Evolutionary conservation across 2,888 invertebrate genomes (phyloP).

Genomic region (Drosophila austrosaltans): DNA sequence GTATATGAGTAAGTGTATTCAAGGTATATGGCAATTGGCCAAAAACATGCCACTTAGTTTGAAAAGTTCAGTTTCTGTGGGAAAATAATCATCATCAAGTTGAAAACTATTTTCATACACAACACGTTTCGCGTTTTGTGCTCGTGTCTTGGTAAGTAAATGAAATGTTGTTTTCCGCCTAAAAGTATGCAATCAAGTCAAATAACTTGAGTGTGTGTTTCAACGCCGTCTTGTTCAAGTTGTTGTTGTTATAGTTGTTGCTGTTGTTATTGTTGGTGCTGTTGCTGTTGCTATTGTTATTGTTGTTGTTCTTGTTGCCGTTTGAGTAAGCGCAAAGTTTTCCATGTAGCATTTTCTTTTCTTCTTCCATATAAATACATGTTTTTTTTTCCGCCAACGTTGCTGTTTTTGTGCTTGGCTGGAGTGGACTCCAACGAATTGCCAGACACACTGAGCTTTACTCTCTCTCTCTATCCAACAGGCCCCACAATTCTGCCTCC

Average conservation of each 20-base stretch:
- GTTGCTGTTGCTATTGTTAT: constrained; percentile 29
- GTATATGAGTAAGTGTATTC: constrained; percentile 16
- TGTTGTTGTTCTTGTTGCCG: constrained; percentile 34
- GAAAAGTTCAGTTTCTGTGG: constrained; percentile 10
- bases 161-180: constrained; percentile 62
- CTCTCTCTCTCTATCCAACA: constrained; percentile 19
- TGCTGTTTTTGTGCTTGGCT: constrained; percentile 53
- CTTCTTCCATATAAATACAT: not conserved
- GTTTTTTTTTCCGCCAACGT: constrained; percentile 36
- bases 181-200: constrained; percentile 72
- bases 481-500: not conserved
- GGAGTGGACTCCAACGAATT: constrained; percentile 58
- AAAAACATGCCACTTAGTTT: constrained; percentile 29
- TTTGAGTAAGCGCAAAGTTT: constrained; percentile 46
- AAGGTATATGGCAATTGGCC: constrained; percentile 30
- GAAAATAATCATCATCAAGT: constrained; percentile 38
- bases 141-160: constrained; percentile 33
- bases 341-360: constrained; percentile 22
- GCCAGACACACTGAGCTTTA: constrained; percentile 33
- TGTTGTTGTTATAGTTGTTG: constrained; percentile 14
- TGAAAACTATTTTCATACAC: constrained; percentile 59
- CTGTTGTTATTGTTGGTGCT: constrained; percentile 26
- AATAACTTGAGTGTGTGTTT: constrained; percentile 56
- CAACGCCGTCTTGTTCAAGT: constrained; percentile 34
- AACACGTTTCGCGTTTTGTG: constrained; percentile 53